These are phyloP conservation scores for Aradophagus sp. DNA, from an alignment of 1,140 invertebrate species.

Conservation along the genomic window DNA sequence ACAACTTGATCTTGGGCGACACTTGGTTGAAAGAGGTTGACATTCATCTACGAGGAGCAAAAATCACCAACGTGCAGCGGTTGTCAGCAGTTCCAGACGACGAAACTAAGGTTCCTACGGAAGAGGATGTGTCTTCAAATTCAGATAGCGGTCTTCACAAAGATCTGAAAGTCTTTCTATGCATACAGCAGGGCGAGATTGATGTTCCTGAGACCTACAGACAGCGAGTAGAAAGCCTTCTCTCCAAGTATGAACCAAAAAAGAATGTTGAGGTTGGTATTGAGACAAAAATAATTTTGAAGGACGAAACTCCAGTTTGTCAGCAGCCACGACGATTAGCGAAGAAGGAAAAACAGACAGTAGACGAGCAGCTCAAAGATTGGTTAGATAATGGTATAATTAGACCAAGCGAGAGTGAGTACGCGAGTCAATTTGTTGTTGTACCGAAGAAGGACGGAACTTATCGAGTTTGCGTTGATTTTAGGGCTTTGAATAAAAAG, in stretches of 20 bases:
- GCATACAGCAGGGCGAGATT: not conserved
- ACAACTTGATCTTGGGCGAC: slow-evolving; percentile 10
- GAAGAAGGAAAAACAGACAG: slow-evolving; percentile 1
- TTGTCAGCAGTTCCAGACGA: not conserved
- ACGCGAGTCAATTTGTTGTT: slow-evolving; percentile 6
- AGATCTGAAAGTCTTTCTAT: slow-evolving; percentile 5
- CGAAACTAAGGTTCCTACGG: not conserved
- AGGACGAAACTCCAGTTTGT: slow-evolving; percentile 1
- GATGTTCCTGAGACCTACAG: slow-evolving; percentile 4
- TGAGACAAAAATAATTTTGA: not conserved
- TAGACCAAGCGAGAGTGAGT: slow-evolving; percentile 8
- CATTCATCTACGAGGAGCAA: not conserved
- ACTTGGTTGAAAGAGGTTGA: slow-evolving; percentile 3
- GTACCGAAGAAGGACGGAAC: slow-evolving; percentile 9
- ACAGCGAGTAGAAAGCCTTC: slow-evolving; percentile 3
- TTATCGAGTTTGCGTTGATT: slow-evolving; percentile 7
- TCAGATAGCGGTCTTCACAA: not conserved
- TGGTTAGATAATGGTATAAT: slow-evolving; percentile 9
- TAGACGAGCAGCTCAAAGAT: slow-evolving; percentile 3
- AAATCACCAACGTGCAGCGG: not conserved
- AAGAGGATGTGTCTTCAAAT: not conserved
- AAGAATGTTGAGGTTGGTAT: slow-evolving; percentile 6
- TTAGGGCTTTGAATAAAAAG: slow-evolving; percentile 15
- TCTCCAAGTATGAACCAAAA: slow-evolving; percentile 2
- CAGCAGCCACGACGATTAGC: slow-evolving; percentile 4